phyloP scores from a whole-genome alignment of 1,140 invertebrate genomes.

The Drosophila ironensis region DNA sequence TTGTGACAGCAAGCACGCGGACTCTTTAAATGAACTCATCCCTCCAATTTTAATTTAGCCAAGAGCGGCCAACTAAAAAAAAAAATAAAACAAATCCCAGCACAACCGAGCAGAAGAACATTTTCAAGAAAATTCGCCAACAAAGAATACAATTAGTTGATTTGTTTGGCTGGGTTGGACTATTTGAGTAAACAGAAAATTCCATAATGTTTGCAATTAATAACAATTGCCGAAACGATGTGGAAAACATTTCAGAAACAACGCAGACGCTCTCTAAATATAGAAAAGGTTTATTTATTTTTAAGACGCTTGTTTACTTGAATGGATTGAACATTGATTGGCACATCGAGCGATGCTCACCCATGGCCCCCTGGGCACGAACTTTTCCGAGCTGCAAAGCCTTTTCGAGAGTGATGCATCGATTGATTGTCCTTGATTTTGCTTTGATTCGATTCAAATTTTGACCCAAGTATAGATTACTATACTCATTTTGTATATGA shows the following conservation, averaged over 20 bases:
- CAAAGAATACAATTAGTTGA: slow-evolving; percentile 25
- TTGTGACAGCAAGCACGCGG: slow-evolving; percentile 65
- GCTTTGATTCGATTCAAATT: too few species aligned
- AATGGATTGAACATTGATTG: too few species aligned
- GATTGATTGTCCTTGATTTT: too few species aligned
- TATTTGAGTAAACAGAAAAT: slow-evolving; percentile 58
- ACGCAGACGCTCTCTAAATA: too few species aligned
- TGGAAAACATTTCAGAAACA: background rate
- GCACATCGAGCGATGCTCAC: too few species aligned
- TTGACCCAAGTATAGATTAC: too few species aligned
- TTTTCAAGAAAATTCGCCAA: background rate
- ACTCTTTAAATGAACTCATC: slow-evolving; percentile 27
- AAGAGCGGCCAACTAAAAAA: background rate
- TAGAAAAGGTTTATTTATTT: too few species aligned
- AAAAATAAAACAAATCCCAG: slow-evolving; percentile 3
- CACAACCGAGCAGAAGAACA: slow-evolving; percentile 8
- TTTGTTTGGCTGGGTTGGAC: slow-evolving; percentile 21
- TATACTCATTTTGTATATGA: too few species aligned
- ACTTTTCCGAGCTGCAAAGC: too few species aligned
- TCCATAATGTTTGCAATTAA: slow-evolving; percentile 74
- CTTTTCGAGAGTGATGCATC: too few species aligned
- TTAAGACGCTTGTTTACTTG: too few species aligned
- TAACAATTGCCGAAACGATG: slow-evolving; percentile 56
- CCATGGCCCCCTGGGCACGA: too few species aligned
- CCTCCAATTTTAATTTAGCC: slow-evolving; percentile 26